Conservation (phyloP, 2,797 vertebrate species). For the Lagocephalus sceleratus region DNA sequence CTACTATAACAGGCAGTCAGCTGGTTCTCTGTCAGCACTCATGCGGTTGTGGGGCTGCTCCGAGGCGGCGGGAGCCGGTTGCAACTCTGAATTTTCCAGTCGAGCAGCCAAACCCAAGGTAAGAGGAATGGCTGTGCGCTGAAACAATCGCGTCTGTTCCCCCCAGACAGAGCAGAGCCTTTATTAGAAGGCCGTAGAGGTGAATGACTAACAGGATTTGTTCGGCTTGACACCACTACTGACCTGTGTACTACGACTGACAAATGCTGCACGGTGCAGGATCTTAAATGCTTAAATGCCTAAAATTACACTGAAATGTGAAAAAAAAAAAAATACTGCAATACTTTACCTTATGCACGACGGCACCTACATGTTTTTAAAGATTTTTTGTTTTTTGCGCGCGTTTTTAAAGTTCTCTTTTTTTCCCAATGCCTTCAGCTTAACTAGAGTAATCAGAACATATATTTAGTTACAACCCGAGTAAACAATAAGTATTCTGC, state of each 20-base stretch:
- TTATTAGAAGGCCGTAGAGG: background rate
- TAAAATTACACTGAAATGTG: constrained; percentile 1
- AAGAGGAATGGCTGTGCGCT: constrained; percentile 15
- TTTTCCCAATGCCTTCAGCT: too few relatives aligned
- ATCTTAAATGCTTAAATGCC: constrained; percentile 17
- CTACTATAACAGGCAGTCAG: constrained; percentile 66
- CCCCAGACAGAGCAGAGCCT: background rate
- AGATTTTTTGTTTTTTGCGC: too few relatives aligned
- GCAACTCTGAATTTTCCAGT: constrained; percentile 41
- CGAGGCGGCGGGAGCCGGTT: constrained; percentile 26
- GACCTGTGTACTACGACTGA: constrained; percentile 3
- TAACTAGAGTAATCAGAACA: constrained; percentile 5
- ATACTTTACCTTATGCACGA: too few relatives aligned
- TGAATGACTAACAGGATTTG: constrained; percentile 21
- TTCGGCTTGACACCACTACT: constrained; percentile 20
- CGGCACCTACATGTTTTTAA: too few relatives aligned
- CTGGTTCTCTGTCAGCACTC: constrained; percentile 51
- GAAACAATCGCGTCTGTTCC: background rate
- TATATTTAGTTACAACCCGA: too few relatives aligned
- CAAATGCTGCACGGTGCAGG: background rate
- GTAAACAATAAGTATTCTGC: too few relatives aligned
- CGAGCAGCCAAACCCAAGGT: constrained; percentile 37
- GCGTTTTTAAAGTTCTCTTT: too few relatives aligned
- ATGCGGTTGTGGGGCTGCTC: constrained; percentile 28
- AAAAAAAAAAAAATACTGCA: background rate